Conservation (phyloP, 2,797 vertebrate species). For the Eupleurogrammus muticus region DNA sequence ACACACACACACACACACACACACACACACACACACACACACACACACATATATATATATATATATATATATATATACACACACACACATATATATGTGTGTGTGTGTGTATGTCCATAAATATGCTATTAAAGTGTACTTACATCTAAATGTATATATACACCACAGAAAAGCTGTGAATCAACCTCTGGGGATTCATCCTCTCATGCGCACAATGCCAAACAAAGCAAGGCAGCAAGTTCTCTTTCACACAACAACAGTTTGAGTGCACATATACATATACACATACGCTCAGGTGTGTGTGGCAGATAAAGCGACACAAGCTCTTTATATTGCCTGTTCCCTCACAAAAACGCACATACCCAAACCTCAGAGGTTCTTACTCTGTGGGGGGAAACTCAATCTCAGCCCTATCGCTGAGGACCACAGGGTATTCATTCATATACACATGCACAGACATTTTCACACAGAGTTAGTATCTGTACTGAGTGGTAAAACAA, state of each 20-base stretch:
- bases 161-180: conserved; percentile 57
- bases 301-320: conserved; percentile 70
- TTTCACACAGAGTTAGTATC: conserved; percentile 42
- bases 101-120: too few species aligned
- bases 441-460: conserved; percentile 27
- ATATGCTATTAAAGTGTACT: too few species aligned
- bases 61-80: too few species aligned
- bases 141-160: too few species aligned
- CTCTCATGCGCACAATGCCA: conserved; percentile 63
- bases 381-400: conserved; percentile 70
- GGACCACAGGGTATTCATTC: conserved; percentile 66
- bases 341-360: conserved; percentile 46
- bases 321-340: conserved; percentile 63
- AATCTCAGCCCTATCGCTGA: conserved; percentile 73
- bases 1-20: conserved; percentile 24
- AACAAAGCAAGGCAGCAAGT: conserved; percentile 65
- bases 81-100: too few species aligned
- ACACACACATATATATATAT: too few species aligned
- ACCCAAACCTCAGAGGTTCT: conserved; percentile 44
- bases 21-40: conserved; percentile 14
- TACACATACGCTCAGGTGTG: conserved; percentile 48
- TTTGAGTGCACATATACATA: conserved; percentile 75
- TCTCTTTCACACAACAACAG: conserved; percentile 67
- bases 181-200: conserved; percentile 67
- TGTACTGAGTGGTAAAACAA: conserved; percentile 42